A percentile compares a stretch with the other conserved stretches of the same genome.
Evolutionary conservation across 1,140 invertebrate species (phyloP).

Genomic region (Ostrea edulis): DNA sequence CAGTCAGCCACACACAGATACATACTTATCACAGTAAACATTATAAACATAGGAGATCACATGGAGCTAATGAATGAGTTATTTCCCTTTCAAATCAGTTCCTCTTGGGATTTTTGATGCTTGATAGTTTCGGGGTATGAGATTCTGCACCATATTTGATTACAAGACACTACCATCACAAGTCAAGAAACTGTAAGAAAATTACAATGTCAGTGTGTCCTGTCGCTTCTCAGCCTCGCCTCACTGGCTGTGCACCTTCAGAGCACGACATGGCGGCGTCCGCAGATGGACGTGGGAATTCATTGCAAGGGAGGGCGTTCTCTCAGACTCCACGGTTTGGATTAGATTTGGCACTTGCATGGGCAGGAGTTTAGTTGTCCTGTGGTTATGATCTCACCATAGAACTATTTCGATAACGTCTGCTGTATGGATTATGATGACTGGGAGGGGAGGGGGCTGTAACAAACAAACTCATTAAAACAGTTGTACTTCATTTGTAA

Average conservation of each 20-base stretch:
- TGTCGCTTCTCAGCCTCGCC: not conserved
- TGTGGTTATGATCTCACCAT: slow-evolving; percentile 35
- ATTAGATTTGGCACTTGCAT: slow-evolving; percentile 21
- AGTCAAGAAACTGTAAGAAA: not conserved
- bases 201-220: not conserved
- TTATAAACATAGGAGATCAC: slow-evolving; percentile 6
- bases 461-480: slow-evolving; percentile 13
- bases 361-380: not conserved
- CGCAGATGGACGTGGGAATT: not conserved
- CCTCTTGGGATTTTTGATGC: not conserved
- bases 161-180: not conserved
- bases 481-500: too few species aligned
- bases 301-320: not conserved
- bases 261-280: not conserved
- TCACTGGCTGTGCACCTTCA: not conserved
- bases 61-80: slow-evolving; percentile 15
- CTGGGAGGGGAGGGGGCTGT: slow-evolving; percentile 58
- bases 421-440: slow-evolving; percentile 59
- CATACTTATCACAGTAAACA: slow-evolving; percentile 16
- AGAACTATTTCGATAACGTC: slow-evolving; percentile 36
- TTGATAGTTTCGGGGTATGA: not conserved
- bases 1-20: not conserved
- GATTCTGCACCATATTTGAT: slow-evolving; percentile 29
- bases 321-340: not conserved
- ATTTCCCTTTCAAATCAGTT: slow-evolving; percentile 13